Evolutionary conservation across 1,140 invertebrate species (phyloP).

Genomic region (Uloborus diversus): DNA sequence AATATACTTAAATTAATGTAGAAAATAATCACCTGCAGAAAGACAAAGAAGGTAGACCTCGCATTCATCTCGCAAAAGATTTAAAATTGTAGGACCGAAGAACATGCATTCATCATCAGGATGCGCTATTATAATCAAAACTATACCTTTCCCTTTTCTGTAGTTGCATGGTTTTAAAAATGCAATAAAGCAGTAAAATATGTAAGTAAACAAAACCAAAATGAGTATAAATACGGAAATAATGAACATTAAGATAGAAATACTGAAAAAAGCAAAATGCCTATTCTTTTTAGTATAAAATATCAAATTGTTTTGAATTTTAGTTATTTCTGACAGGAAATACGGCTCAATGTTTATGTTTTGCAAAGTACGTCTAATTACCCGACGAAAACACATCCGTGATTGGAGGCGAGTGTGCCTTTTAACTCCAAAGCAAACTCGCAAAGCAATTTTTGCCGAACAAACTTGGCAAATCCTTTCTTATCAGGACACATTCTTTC

Average conservation of each 20-base stretch:
- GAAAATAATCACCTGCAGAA: conserved; percentile 80
- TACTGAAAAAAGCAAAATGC: neutral
- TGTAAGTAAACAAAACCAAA: neutral
- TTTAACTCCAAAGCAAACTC: too few relatives aligned
- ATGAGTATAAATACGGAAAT: neutral
- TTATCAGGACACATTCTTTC: too few relatives aligned
- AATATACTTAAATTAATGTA: too few relatives aligned
- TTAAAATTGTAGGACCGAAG: conserved; percentile 88
- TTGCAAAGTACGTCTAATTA: too few relatives aligned
- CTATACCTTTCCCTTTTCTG: conserved; percentile 58
- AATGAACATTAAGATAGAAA: neutral
- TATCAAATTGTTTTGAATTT: neutral
- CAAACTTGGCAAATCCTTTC: too few relatives aligned
- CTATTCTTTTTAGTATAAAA: neutral
- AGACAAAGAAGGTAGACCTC: conserved; percentile 86
- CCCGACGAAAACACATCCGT: too few relatives aligned
- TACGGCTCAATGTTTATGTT: neutral
- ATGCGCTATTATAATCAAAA: conserved; percentile 89
- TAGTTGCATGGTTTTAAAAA: neutral
- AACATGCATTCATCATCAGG: conserved; percentile 99
- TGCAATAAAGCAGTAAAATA: neutral
- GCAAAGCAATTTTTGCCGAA: too few relatives aligned
- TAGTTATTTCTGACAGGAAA: neutral
- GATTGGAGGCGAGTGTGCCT: too few relatives aligned
- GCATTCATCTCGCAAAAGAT: conserved; percentile 71